A percentile compares a stretch with the other conserved stretches of the same genome.
Evolutionary conservation across 2,113 vertebrate species (phyloP).

Genomic region (Anser brachyrhynchus): DNA sequence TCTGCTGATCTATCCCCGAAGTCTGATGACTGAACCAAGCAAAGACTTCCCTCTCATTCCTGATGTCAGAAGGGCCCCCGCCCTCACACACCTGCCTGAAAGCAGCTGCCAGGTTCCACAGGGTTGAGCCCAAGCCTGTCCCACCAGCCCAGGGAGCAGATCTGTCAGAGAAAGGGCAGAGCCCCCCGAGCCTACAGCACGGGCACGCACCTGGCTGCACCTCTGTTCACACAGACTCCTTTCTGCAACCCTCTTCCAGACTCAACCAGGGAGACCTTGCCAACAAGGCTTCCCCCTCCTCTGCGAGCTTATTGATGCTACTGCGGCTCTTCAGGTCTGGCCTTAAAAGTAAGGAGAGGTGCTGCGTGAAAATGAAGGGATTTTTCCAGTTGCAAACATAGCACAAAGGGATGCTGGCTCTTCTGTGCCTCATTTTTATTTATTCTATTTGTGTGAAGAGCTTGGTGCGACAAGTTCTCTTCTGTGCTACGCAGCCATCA

Average conservation of each 20-base stretch:
- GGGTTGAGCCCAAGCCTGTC: neutral
- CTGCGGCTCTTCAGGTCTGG: neutral
- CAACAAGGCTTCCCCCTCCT: neutral
- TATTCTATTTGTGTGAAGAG: neutral
- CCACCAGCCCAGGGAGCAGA: neutral
- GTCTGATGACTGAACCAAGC: neutral
- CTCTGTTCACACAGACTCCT: neutral
- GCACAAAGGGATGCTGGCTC: neutral
- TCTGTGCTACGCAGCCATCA: neutral
- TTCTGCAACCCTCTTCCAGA: neutral
- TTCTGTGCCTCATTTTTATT: neutral
- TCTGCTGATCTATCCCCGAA: neutral
- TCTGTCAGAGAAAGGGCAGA: neutral
- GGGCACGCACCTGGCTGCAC: neutral
- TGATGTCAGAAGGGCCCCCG: neutral
- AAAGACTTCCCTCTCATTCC: neutral
- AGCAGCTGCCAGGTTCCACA: neutral
- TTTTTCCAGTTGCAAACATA: neutral
- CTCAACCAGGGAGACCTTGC: neutral
- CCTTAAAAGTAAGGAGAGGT: neutral
- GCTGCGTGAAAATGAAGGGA: neutral
- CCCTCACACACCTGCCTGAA: neutral
- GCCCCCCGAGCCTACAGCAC: no score
- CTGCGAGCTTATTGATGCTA: conserved; percentile 8
- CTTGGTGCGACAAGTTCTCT: neutral